A percentile compares a stretch with the other conserved stretches of the same genome.
phyloP scores from a whole-genome alignment of 2,113 vertebrate species.

The Paedocypris sp. region DNA sequence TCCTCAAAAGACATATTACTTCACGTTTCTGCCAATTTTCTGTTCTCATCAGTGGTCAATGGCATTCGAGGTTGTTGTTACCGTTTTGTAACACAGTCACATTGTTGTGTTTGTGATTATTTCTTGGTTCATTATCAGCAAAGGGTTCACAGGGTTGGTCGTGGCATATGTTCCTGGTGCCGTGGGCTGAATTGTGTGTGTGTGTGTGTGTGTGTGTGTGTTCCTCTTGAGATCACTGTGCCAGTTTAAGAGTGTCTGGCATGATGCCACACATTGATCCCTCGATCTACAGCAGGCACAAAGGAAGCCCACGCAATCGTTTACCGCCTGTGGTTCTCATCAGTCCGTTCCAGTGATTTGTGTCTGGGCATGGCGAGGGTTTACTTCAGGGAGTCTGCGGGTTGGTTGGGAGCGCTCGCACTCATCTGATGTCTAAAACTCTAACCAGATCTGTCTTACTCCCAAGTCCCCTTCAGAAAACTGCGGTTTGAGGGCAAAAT shows the following conservation, averaged over 20 bases:
- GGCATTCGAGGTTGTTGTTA: neutral
- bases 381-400: constrained; percentile 17
- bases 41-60: too few species aligned
- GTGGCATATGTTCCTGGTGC: constrained; percentile 37
- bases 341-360: constrained; percentile 48
- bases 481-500: neutral
- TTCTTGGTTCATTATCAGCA: constrained; percentile 19
- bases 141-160: constrained; percentile 18
- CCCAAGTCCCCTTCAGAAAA: too few species aligned
- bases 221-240: constrained; percentile 33
- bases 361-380: constrained; percentile 42
- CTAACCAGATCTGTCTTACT: neutral
- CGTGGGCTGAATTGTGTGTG: constrained; percentile 1
- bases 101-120: neutral
- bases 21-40: too few species aligned
- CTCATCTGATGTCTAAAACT: neutral
- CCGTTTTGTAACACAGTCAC: neutral
- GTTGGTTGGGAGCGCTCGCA: neutral
- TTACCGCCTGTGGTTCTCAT: constrained; percentile 38
- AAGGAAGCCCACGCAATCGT: constrained; percentile 40
- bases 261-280: constrained; percentile 31
- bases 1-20: too few species aligned
- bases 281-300: constrained; percentile 35
- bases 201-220: constrained; percentile 9
- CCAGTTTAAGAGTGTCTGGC: constrained; percentile 38